Conservation (phyloP, 2,797 vertebrate genomes). For the Notolabrus celidotus region DNA sequence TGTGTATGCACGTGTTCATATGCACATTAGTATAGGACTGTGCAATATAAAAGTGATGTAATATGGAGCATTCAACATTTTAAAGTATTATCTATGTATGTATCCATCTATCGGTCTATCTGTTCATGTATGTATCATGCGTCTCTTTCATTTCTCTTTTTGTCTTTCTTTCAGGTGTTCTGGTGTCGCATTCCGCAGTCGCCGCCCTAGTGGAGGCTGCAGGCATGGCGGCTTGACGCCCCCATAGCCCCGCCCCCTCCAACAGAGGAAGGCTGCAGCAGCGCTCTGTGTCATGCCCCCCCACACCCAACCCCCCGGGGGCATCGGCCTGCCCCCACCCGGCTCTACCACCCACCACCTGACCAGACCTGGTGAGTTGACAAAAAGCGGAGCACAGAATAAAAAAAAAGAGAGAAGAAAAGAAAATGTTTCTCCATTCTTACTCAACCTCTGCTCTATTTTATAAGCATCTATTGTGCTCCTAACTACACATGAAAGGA, state of each 20-base stretch:
- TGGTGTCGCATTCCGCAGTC: conserved; percentile 32
- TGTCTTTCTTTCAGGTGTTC: conserved; percentile 57
- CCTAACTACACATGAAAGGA: conserved; percentile 42
- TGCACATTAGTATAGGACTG: no score
- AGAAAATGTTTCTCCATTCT: conserved; percentile 3
- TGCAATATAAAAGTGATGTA: no score
- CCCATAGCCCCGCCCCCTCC: conserved; percentile 48
- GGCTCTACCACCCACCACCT: conserved; percentile 38
- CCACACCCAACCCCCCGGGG: conserved; percentile 70
- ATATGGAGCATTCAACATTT: no score
- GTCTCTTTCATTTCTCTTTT: conserved; percentile 11
- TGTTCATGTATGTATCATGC: not conserved
- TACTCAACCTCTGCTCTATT: conserved; percentile 35
- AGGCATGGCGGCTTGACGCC: conserved; percentile 74
- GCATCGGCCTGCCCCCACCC: conserved; percentile 54
- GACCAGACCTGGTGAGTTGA: conserved; percentile 79
- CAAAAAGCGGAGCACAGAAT: not conserved
- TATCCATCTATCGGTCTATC: not conserved
- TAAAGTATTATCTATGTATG: not conserved
- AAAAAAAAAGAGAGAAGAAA: not conserved
- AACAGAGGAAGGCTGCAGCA: conserved; percentile 70
- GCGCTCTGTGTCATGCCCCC: conserved; percentile 76
- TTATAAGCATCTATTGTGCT: conserved; percentile 35
- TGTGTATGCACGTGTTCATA: not conserved
- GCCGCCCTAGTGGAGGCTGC: conserved; percentile 59